Evolutionary conservation across 1,140 invertebrate species (phyloP), one percentile per base, ranked within the genome.

Genomic region (Monochamus saltuarius): DNA sequence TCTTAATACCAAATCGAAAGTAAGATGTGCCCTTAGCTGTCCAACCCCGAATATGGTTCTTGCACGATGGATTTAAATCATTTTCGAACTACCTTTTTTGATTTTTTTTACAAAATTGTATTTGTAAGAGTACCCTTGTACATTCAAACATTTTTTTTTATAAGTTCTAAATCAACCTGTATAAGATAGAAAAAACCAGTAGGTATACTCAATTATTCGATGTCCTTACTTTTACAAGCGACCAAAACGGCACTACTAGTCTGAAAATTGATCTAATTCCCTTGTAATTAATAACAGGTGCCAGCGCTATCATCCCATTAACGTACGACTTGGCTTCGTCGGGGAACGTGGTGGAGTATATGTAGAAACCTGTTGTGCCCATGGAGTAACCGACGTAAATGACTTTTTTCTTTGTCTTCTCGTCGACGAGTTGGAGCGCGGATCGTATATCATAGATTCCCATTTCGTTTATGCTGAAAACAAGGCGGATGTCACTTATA

Each of bases 321-420:
- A 58, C 16, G 38, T 40, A 29, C 7, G 10, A n/a, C n/a, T 58
- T 47, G 7, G 35, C 36, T 50, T 58, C 45, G 4, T 58, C 56
- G 1, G 56, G 56, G 19, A 17, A 51, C 4, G 47, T 58, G 9
- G 56, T 49, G 9, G 45, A 58, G 39, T 50, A 58, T n/a, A 49
- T 51, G 9, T 45, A 58, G 16, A 49, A 50, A 29, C 47, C 38
- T 7, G 56, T 49, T 8, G 56, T 10, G 19, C 57, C 50, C 57
- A 59, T 59, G 1, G 57, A 59, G 19, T 59, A 59, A 8, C 57
- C 57, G 19, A 59, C 40, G 19, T 59, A 59, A n/a, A 59, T 59
- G 16, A 47, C 29, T 38, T 52, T 37, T 1, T 36, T 37, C 10
- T 43, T 53, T 14, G 57, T 59, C 3, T 29, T 22, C 29, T 52